Percentiles rank a stretch among this genome's conserved stretches.
These are phyloP conservation scores for Aphidius colemani DNA, from an alignment of 2,888 invertebrate species.

Conservation along the genomic window DNA sequence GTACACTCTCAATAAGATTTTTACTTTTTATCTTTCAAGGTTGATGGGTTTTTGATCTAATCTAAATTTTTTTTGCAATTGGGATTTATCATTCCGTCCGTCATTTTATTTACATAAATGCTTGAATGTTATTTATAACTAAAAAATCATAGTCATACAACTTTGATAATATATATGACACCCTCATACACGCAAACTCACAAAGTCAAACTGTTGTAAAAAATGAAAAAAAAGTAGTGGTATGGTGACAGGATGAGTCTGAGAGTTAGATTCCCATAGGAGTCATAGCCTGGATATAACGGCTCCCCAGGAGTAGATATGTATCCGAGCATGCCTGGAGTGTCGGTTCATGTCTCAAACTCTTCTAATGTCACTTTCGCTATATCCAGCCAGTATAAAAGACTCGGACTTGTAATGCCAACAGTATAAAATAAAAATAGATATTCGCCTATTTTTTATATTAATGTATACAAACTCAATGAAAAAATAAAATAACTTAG, in stretches of 20 bases:
- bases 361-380: conserved; percentile 18
- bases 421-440: neutral
- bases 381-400: neutral
- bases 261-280: conserved; percentile 54
- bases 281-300: conserved; percentile 49
- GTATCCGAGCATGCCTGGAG: conserved; percentile 36
- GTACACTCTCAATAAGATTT: conserved; percentile 11
- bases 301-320: conserved; percentile 51
- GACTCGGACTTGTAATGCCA: conserved; percentile 8
- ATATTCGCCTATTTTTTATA: too few relatives aligned
- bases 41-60: neutral
- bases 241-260: conserved; percentile 53
- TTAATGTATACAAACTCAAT: conserved; percentile 5
- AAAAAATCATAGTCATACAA: too few relatives aligned
- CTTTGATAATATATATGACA: too few relatives aligned
- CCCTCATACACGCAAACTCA: neutral
- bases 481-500: too few relatives aligned
- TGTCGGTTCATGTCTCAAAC: conserved; percentile 25
- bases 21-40: neutral
- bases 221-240: conserved; percentile 24
- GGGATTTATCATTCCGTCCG: too few relatives aligned
- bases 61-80: too few relatives aligned
- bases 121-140: too few relatives aligned
- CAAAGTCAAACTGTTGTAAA: conserved; percentile 14
- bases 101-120: too few relatives aligned